Evolutionary conservation across 2,888 invertebrate genomes (phyloP), one percentile per base, ranked within the genome.

Genomic region (Lamproptera curius): DNA sequence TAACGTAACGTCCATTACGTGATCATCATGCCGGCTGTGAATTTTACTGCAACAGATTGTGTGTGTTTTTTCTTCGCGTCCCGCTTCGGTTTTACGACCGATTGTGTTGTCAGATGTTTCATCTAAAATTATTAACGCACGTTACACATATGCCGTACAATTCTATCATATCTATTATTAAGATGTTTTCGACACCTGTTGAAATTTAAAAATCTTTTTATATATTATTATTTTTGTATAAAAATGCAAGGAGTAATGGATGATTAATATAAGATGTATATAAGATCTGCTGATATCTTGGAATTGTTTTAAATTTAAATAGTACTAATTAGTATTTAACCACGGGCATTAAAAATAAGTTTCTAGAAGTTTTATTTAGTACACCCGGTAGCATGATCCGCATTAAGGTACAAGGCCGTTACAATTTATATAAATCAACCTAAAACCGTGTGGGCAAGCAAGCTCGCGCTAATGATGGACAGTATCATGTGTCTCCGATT

Each of bases 331-430:
- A n/a, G n/a, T n/a, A n/a, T n/a, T n/a, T n/a, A n/a, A n/a, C n/a
- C n/a, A n/a, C n/a, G n/a, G n/a, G n/a, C n/a, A n/a, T n/a, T n/a
- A n/a, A n/a, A n/a, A n/a, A n/a, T n/a, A n/a, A n/a, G n/a, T n/a
- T n/a, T n/a, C n/a, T n/a, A n/a, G n/a, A n/a, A n/a, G n/a, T n/a
- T n/a, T n/a, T n/a, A n/a, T n/a, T n/a, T n/a, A n/a, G n/a, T n/a
- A n/a, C n/a, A n/a, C n/a, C n/a, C n/a, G n/a, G n/a, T n/a, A n/a
- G n/a, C n/a, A n/a, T 26, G 20, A 34, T 47, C 38, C 39, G 39
- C 36, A 42, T 50, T 38, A 50, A 51, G 36, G 37, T 15, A 33
- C 51, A 57, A 56, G 51, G 54, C 50, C 50, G 44, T 44, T 45
- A 40, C 43, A 45, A 42, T 49, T 48, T 39, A 49, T 35, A 40